Percentiles rank a stretch among this genome's conserved stretches.
These are phyloP conservation scores for Venusia cambrica DNA, from an alignment of 2,888 invertebrate species.

Conservation along the genomic window DNA sequence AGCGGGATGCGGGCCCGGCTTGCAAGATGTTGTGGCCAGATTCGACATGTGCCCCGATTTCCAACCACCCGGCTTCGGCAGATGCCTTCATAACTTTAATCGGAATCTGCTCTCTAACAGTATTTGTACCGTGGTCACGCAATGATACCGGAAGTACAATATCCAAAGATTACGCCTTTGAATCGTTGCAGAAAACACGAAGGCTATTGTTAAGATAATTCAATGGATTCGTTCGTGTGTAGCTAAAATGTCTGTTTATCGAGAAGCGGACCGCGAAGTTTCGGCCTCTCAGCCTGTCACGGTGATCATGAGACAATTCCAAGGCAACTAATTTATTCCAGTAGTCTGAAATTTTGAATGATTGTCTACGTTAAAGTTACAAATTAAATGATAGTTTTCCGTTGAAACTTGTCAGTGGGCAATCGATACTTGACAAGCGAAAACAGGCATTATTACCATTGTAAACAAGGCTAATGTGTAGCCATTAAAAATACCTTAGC, in stretches of 20 bases:
- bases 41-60: slow-evolving; percentile 59
- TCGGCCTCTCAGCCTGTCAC: slow-evolving; percentile 38
- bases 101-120: slow-evolving; percentile 31
- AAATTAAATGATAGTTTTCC: too few relatives aligned
- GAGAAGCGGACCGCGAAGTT: slow-evolving; percentile 51
- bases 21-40: slow-evolving; percentile 43
- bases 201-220: slow-evolving; percentile 40
- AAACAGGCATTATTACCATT: too few relatives aligned
- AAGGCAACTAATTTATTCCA: too few relatives aligned
- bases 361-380: too few relatives aligned
- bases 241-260: slow-evolving; percentile 55
- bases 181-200: slow-evolving; percentile 36
- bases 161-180: slow-evolving; percentile 28
- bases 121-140: slow-evolving; percentile 22
- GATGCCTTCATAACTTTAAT: slow-evolving; percentile 41
- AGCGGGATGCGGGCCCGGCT: slow-evolving; percentile 60
- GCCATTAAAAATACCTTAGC: too few relatives aligned
- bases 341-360: too few relatives aligned
- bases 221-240: slow-evolving; percentile 54
- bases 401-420: too few relatives aligned
- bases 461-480: too few relatives aligned
- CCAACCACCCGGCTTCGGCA: slow-evolving; percentile 52
- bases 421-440: too few relatives aligned
- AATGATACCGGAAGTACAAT: slow-evolving; percentile 26
- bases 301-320: slow-evolving; percentile 37